phyloP scores from a whole-genome alignment of 2,113 vertebrate species.

The Hyperopisus bebe region DNA sequence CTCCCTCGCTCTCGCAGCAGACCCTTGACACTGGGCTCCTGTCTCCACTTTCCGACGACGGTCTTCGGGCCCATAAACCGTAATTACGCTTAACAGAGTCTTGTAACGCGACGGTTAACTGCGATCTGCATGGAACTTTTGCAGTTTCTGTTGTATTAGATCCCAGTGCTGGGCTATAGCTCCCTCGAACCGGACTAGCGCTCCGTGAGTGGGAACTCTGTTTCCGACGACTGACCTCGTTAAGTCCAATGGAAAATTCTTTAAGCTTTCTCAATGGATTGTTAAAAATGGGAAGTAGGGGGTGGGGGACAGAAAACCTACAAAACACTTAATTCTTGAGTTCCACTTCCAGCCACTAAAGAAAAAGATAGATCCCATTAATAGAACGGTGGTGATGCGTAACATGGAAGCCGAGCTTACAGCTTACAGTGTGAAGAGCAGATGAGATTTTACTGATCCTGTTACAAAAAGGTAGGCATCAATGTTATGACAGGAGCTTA shows the following conservation, averaged over 20 bases:
- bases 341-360: slow-evolving; percentile 16
- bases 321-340: slow-evolving; percentile 10
- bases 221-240: slow-evolving; percentile 28
- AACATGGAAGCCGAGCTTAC: slow-evolving; percentile 7
- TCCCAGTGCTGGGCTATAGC: slow-evolving; percentile 9
- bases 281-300: slow-evolving; percentile 24
- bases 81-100: slow-evolving; percentile 49
- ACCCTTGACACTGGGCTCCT: slow-evolving; percentile 5
- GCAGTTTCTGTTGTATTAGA: slow-evolving; percentile 32
- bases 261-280: slow-evolving; percentile 34
- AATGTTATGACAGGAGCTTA: slow-evolving; percentile 27
- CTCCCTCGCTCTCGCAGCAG: background rate
- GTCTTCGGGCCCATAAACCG: slow-evolving; percentile 51
- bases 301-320: slow-evolving; percentile 13
- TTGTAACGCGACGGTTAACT: slow-evolving; percentile 37
- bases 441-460: slow-evolving; percentile 48
- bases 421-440: slow-evolving; percentile 33
- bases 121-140: slow-evolving; percentile 36
- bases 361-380: slow-evolving; percentile 7
- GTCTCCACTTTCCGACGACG: slow-evolving; percentile 41
- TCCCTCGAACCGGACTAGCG: slow-evolving; percentile 6
- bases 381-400: background rate
- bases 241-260: slow-evolving; percentile 41
- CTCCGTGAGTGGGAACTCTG: slow-evolving; percentile 16
- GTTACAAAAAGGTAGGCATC: slow-evolving; percentile 42